Conservation (phyloP, 2,888 invertebrate genomes). For the Drosophila robusta region DNA sequence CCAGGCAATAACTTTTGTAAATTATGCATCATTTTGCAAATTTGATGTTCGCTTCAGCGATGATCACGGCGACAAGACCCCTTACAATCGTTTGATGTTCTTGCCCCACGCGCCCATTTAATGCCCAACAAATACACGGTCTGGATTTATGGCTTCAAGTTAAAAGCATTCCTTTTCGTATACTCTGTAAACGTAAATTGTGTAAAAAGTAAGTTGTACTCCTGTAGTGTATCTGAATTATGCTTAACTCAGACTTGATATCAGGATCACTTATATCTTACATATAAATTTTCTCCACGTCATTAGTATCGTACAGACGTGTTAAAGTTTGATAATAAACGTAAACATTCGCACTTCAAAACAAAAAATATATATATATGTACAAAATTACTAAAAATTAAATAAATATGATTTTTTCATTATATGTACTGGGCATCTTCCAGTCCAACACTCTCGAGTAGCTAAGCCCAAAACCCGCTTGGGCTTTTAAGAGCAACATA, state of each 20-base stretch:
- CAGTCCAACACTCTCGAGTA: background rate
- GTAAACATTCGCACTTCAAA: too few relatives aligned
- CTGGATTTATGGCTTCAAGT: constrained; percentile 27
- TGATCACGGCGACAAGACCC: background rate
- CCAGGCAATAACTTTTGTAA: constrained; percentile 47
- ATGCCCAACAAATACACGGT: constrained; percentile 6
- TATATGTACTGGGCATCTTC: background rate
- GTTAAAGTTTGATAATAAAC: too few relatives aligned
- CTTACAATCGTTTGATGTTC: constrained; percentile 35
- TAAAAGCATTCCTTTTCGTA: constrained; percentile 4
- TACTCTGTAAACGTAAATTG: background rate
- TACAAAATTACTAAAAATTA: too few relatives aligned
- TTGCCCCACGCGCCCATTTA: constrained; percentile 17
- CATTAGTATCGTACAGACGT: too few relatives aligned
- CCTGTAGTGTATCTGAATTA: too few relatives aligned
- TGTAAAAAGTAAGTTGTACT: too few relatives aligned
- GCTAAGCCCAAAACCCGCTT: background rate
- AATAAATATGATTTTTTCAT: background rate
- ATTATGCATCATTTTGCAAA: constrained; percentile 53
- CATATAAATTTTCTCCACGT: too few relatives aligned
- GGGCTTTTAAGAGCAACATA: background rate
- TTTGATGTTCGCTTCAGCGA: constrained; percentile 20
- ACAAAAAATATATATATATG: too few relatives aligned
- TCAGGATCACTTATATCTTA: too few relatives aligned
- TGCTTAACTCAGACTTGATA: too few relatives aligned